Evolutionary conservation across 2,888 invertebrate genomes (phyloP), one percentile per base, ranked within the genome.

Genomic region (Diarsia mendica): DNA sequence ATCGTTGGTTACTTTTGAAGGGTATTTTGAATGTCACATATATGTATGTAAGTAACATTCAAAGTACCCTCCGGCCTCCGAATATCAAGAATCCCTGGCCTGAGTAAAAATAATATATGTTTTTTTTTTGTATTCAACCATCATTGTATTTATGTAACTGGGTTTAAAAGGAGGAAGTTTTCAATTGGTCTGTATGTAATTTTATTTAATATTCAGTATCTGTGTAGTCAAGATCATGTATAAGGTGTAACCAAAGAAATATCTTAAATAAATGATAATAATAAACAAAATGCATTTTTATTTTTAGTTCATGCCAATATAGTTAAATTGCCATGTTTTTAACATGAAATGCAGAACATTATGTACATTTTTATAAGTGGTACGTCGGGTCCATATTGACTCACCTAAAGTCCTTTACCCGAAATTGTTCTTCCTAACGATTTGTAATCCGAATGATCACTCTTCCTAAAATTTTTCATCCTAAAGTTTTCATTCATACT

Each of bases 191-290:
- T 68, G 48, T 79, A 65, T 68, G 65, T 67, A 67, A 55, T 64
- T 51, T 49, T 49, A 61, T 76, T 58, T 72, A 66, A 70, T 73
- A 67, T 68, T 73, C 77, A 75, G 70, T 83, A 77, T 63, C 46
- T 83, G 80, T 85, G 39, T 39, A 83, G 75, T 82, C 75, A 87
- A 80, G 46, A 75, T 84, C 70, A 79, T 79, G 77, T 85, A 77
- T 80, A 87, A 75, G 75, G 76, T 87, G 87, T 87, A 87, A 87
- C 85, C 87, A 82, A 83, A 87, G 75, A 77, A 84, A 69, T 88
- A 76, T 86, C 84, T 80, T 80, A 83, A 86, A 84, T 87, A 87
- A 88, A 87, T 74, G 67, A 80, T 78, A 77, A 79, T 78, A 77
- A 74, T 75, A 72, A 78, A 83, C 39, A 72, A 9, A 55, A 65